Evolutionary conservation across 1,140 invertebrate species (phyloP).

Genomic region (Zaprionus nigranus): DNA sequence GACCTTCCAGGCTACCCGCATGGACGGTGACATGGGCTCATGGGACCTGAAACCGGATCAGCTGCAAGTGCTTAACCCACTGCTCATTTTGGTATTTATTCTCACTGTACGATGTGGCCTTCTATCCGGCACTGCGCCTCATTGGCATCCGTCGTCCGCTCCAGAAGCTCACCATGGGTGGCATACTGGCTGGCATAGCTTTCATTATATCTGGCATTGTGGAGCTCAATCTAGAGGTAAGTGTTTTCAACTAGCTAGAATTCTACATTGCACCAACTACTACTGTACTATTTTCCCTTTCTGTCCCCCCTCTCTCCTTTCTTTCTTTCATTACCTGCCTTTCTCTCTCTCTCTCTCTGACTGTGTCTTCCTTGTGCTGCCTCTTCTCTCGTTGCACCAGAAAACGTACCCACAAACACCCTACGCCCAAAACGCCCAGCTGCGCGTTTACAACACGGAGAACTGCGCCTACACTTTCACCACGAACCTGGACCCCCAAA

Average conservation of each 20-base stretch:
- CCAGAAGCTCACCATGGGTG: conserved; percentile 89
- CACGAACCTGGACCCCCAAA: conserved; percentile 36
- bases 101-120: conserved; percentile 90
- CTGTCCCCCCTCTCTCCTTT: neutral
- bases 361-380: conserved; percentile 15
- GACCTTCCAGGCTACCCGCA: conserved; percentile 96
- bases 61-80: conserved; percentile 92
- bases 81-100: conserved; percentile 91
- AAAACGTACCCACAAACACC: conserved; percentile 89
- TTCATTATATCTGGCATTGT: conserved; percentile 95
- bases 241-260: conserved; percentile 25
- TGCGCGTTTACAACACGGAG: conserved; percentile 90
- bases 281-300: conserved; percentile 7
- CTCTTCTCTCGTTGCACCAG: conserved; percentile 60
- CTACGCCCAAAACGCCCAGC: conserved; percentile 86
- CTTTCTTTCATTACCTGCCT: conserved; percentile 8
- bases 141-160: conserved; percentile 85
- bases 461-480: conserved; percentile 81
- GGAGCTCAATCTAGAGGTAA: conserved; percentile 90
- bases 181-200: conserved; percentile 91
- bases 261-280: conserved; percentile 15
- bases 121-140: conserved; percentile 88
- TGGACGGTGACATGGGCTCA: conserved; percentile 92
- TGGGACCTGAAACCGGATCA: conserved; percentile 91
- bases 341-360: conserved; percentile 14